phyloP scores from a whole-genome alignment of 2,888 invertebrate species.

The Plusia festucae region DNA sequence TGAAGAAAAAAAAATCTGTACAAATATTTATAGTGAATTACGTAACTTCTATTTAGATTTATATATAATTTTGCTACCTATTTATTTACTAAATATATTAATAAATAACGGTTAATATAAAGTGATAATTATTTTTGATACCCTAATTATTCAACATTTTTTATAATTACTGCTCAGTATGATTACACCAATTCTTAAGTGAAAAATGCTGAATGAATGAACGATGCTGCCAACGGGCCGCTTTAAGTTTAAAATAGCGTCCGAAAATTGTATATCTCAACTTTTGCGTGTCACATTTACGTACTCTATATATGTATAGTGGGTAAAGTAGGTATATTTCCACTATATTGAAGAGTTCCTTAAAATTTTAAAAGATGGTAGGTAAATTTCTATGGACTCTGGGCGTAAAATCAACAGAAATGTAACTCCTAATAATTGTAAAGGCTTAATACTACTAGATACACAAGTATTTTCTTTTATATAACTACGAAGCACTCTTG shows the following conservation, averaged over 20 bases:
- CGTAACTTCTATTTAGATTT: slow-evolving; percentile 35
- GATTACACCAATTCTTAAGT: slow-evolving; percentile 30
- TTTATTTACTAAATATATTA: slow-evolving; percentile 34
- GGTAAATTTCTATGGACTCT: slow-evolving; percentile 34
- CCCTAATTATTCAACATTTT: slow-evolving; percentile 30
- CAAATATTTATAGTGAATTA: slow-evolving; percentile 34
- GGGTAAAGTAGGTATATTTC: slow-evolving; percentile 34
- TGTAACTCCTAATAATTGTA: slow-evolving; percentile 33
- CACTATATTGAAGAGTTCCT: slow-evolving; percentile 33
- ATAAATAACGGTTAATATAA: slow-evolving; percentile 36
- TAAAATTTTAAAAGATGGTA: slow-evolving; percentile 34
- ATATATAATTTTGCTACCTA: slow-evolving; percentile 35
- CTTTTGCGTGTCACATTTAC: slow-evolving; percentile 37
- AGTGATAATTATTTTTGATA: slow-evolving; percentile 33
- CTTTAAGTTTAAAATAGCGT: slow-evolving; percentile 37
- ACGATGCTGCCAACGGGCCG: slow-evolving; percentile 36
- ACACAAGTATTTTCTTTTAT: slow-evolving; percentile 29
- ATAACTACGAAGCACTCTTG: slow-evolving; percentile 28
- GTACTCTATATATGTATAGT: slow-evolving; percentile 35
- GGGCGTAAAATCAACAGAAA: slow-evolving; percentile 35
- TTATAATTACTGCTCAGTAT: slow-evolving; percentile 32
- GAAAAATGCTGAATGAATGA: slow-evolving; percentile 30
- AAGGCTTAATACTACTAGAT: slow-evolving; percentile 34
- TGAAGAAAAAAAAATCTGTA: slow-evolving; percentile 34
- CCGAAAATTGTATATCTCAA: slow-evolving; percentile 37